Evolutionary conservation across 2,888 invertebrate genomes (phyloP), one percentile per base, ranked within the genome.

Genomic region (Clistopyga incitator): DNA sequence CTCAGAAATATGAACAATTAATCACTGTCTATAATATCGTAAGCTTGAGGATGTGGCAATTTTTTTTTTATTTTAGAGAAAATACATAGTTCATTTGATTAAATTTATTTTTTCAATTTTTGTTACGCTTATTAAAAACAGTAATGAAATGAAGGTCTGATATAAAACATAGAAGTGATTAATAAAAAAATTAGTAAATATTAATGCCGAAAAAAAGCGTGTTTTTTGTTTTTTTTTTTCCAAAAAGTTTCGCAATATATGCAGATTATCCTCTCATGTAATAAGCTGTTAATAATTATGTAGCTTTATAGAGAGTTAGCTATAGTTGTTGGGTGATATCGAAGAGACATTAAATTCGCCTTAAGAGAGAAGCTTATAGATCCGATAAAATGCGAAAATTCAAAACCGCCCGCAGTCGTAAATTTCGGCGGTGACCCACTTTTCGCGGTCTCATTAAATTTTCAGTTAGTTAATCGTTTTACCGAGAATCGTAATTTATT

Each of bases 311-410:
- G 0, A 29, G n/a, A 59, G 13, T 4, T 34, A 15, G 15, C 29
- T 59, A 6, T 23, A 6, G 59, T 59, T 29, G 34, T n/a, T n/a
- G 59, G 34, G n/a, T 34, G n/a, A 59, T 59, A 29, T 59, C n/a
- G 59, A 59, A n/a, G 59, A 29, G 34, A 59, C 59, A 34, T 59
- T 34, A 59, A 59, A 68, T 25, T 68, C 25, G 18, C 47, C 68
- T 68, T 25, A 47, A 25, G 20, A n/a, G n/a, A 15, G 11, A 67
- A n/a, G 38, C n/a, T 42, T 42, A 42, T 38, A 15, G 23, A 45
- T 15, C n/a, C 8, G 15, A 8, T 65, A 23, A 15, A 6, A 15
- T 3, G 23, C 52, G 2, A 54, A 54, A 20, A 6, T 18, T 23
- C 0, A 25, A 13, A 56, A 56, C 13, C 18, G n/a, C 8, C 29